Evolutionary conservation across 1,140 invertebrate genomes (phyloP), one percentile per base, ranked within the genome.

Genomic region (Nomia melanderi): DNA sequence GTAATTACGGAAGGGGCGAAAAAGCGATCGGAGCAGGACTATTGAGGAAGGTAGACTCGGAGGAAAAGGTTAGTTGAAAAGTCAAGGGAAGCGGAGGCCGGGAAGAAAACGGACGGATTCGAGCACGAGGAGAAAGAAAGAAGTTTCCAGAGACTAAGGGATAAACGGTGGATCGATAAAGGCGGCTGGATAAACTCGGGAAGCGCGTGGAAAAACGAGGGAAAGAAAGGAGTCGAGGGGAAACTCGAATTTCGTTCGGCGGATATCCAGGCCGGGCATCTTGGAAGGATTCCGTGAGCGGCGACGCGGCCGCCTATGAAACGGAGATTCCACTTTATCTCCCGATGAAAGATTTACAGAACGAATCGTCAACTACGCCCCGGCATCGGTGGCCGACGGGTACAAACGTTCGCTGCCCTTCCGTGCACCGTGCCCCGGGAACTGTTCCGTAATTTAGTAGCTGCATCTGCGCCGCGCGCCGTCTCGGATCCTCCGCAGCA

Each of bases 361-460:
- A 39, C n/a, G 62, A 36, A 62, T 77, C 66, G 81, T 87, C 86
- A 88, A 88, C 86, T 87, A 81, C 83, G 76, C 79, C n/a, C 69
- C 60, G 47, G 39, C 31, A 20, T 4, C n/a, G 33, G 11, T 25
- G 39, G 56, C 25, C 36, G 9, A 17, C 29, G 14, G 41, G 57
- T 31, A 59, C 39, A 39, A n/a, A 47, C 25, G 64, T 17, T n/a
- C 29, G 74, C 82, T 86, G 87, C 86, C 83, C 85, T 88, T 54
- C 70, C 23, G 65, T 50, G 56, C 53, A 70, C 17, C 29, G 14
- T 33, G 41, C 7, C 4, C 12, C 7, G 12, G 5, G 23, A 77
- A 60, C 75, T 54, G 75, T 71, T 77, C 53, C 44, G 75, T 62
- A 71, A 77, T 77, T 77, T 71, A 71, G 44, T 54, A 62, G 67